Percentiles rank a stretch among this genome's conserved stretches.
These are phyloP conservation scores for Poicephalus meyeri DNA, from an alignment of 2,113 vertebrate species.

Conservation along the genomic window DNA sequence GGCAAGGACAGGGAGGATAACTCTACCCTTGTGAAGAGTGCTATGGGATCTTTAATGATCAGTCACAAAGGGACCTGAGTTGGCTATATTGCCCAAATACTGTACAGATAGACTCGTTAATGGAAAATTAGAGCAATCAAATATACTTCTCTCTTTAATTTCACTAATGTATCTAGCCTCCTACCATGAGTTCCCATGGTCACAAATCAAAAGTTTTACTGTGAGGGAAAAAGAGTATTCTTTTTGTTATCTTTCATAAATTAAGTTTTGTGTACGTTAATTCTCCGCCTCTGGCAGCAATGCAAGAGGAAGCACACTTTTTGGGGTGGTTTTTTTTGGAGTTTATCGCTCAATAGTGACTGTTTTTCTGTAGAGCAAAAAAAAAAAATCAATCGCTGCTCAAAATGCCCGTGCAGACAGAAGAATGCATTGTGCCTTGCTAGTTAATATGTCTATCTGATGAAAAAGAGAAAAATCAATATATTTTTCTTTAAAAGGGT, in stretches of 20 bases:
- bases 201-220: not conserved
- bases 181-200: not conserved
- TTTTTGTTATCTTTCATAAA: slow-evolving; percentile 33
- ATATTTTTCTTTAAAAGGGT: slow-evolving; percentile 22
- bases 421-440: slow-evolving; percentile 52
- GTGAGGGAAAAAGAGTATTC: not conserved
- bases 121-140: not conserved
- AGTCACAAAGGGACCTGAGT: not conserved
- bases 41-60: slow-evolving; percentile 2
- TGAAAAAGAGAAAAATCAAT: slow-evolving; percentile 43
- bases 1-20: slow-evolving; percentile 1
- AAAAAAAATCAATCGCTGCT: slow-evolving; percentile 70
- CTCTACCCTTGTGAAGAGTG: not conserved
- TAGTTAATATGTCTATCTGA: slow-evolving; percentile 62
- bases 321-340: slow-evolving; percentile 12
- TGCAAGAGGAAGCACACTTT: not conserved
- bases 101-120: not conserved
- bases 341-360: slow-evolving; percentile 63
- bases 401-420: slow-evolving; percentile 24
- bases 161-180: not conserved
- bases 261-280: slow-evolving; percentile 54
- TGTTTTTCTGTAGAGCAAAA: slow-evolving; percentile 47
- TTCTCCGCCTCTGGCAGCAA: slow-evolving; percentile 50
- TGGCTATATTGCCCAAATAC: not conserved
- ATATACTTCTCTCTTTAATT: not conserved